phyloP scores from a whole-genome alignment of 2,888 invertebrate species.

The Fragum whitleyi region DNA sequence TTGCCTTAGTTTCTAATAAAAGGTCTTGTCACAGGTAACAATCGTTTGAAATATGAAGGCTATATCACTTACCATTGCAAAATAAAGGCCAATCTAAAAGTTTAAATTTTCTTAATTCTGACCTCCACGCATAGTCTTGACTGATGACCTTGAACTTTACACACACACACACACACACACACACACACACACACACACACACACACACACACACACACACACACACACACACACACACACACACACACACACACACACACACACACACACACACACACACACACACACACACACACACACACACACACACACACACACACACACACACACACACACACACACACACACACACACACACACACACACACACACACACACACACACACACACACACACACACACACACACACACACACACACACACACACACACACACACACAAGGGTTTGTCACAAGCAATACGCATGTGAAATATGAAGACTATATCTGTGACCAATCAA shows the following conservation, averaged over 20 bases:
- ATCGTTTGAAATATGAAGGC: no score
- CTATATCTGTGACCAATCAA: no score
- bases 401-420: constrained; percentile 14
- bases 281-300: constrained; percentile 14
- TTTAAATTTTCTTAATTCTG: no score
- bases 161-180: constrained; percentile 14
- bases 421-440: constrained; percentile 14
- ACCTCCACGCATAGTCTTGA: no score
- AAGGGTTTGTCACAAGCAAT: no score
- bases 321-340: constrained; percentile 14
- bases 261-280: constrained; percentile 14
- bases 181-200: constrained; percentile 14
- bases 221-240: constrained; percentile 14
- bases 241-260: constrained; percentile 14
- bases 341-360: constrained; percentile 14
- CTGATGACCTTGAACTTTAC: no score
- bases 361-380: constrained; percentile 14
- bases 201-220: constrained; percentile 14
- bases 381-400: constrained; percentile 14
- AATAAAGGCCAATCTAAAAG: no score
- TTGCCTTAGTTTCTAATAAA: no score
- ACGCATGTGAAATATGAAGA: no score
- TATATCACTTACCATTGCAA: no score
- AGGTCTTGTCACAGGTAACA: no score
- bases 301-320: constrained; percentile 14